Conservation (phyloP, 2,797 vertebrate genomes). For the Eulemur mongoz region DNA sequence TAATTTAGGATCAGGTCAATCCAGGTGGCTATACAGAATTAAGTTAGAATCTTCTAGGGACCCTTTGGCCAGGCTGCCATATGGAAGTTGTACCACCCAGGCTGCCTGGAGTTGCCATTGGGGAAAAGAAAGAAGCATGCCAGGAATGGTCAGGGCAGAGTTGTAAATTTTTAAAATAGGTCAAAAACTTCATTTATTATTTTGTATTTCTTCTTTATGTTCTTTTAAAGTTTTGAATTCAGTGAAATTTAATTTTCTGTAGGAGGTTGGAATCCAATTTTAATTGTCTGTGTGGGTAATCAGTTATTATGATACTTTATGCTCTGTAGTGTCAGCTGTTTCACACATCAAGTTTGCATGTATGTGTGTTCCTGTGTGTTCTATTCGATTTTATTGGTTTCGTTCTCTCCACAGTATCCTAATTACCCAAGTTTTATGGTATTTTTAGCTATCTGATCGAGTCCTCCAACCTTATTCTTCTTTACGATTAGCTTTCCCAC, state of each 20-base stretch:
- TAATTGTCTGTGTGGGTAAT: not conserved
- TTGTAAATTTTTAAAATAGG: not conserved
- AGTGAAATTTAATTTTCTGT: slow-evolving; percentile 15
- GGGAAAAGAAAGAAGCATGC: not conserved
- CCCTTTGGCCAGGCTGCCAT: not conserved
- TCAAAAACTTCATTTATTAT: not conserved
- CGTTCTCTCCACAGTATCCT: not conserved
- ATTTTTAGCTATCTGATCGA: not conserved
- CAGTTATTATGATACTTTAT: not conserved
- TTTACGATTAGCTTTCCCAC: not conserved
- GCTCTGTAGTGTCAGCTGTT: not conserved
- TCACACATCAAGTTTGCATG: not conserved
- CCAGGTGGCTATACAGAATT: not conserved
- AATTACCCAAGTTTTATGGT: not conserved
- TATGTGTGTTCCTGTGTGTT: not conserved
- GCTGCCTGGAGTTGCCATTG: not conserved
- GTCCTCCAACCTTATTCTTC: not conserved
- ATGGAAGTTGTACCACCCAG: not conserved
- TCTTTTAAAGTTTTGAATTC: not conserved
- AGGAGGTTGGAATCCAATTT: not conserved
- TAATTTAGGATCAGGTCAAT: not conserved
- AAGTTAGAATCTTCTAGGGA: not conserved
- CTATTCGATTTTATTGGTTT: not conserved
- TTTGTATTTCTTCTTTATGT: not conserved
- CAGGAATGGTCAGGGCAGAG: not conserved